A percentile compares a stretch with the other conserved stretches of the same genome.
phyloP scores from a whole-genome alignment of 2,888 invertebrate species.

The Magallana nippona region DNA sequence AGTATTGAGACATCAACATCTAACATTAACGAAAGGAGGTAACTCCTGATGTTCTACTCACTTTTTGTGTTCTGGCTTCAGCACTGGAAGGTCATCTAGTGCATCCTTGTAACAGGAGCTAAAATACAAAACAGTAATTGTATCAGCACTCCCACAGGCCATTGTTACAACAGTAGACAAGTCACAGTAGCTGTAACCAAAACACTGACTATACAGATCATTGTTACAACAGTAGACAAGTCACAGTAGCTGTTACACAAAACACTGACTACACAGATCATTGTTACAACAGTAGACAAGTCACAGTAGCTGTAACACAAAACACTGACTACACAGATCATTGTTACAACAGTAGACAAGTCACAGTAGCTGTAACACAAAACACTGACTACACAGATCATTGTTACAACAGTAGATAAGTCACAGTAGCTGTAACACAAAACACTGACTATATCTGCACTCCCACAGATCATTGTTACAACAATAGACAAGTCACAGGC shows the following conservation, averaged over 20 bases:
- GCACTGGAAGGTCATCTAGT: constrained; percentile 70
- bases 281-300: neutral
- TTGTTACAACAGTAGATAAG: neutral
- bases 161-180: neutral
- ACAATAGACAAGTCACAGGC: too few species aligned
- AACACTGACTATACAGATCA: neutral
- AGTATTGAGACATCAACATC: too few species aligned
- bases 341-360: neutral
- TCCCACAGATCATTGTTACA: neutral
- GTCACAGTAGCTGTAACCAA: neutral
- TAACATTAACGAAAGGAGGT: too few species aligned
- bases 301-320: neutral
- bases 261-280: too few species aligned
- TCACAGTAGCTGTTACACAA: neutral
- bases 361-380: too few species aligned
- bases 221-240: neutral
- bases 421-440: neutral
- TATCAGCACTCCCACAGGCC: neutral
- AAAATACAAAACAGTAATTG: constrained; percentile 59
- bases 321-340: neutral
- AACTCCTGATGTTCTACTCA: constrained; percentile 55
- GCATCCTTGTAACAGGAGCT: constrained; percentile 90
- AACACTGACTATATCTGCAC: neutral
- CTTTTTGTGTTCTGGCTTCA: constrained; percentile 75
- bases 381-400: too few species aligned